phyloP scores from a whole-genome alignment of 2,113 vertebrate species.

The Gobio gobio region DNA sequence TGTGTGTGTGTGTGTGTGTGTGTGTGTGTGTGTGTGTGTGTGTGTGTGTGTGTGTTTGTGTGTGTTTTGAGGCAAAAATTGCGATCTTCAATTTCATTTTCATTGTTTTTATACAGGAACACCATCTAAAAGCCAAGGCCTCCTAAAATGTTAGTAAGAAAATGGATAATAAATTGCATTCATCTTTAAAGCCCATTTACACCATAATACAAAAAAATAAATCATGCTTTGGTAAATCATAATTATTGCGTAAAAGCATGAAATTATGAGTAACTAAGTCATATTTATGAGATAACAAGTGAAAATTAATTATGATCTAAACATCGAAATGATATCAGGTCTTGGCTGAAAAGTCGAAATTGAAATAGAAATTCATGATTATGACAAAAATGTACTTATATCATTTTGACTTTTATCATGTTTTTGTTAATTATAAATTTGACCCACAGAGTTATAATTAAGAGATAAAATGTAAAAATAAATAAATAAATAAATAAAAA shows the following conservation, averaged over 20 bases:
- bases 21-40: too few species aligned
- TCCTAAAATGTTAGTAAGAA: neutral
- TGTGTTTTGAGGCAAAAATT: too few species aligned
- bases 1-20: too few species aligned
- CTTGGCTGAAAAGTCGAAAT: too few species aligned
- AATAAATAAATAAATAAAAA: too few species aligned
- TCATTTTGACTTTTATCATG: too few species aligned
- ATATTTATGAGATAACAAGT: neutral
- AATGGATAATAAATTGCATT: neutral
- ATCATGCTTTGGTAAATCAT: neutral
- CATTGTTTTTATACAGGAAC: neutral
- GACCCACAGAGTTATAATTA: neutral
- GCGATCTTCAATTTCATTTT: neutral
- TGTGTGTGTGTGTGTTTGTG: too few species aligned
- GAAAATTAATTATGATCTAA: too few species aligned
- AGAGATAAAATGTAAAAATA: neutral
- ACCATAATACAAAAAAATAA: neutral
- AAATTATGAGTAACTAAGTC: neutral
- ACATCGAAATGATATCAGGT: too few species aligned
- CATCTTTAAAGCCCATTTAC: neutral
- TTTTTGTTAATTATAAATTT: neutral
- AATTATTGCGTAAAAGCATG: neutral
- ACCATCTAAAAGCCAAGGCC: neutral
- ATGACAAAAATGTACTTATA: too few species aligned
- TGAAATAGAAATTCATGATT: too few species aligned